phyloP scores from a whole-genome alignment of 1,140 invertebrate species.

The Drosophila dunni region DNA sequence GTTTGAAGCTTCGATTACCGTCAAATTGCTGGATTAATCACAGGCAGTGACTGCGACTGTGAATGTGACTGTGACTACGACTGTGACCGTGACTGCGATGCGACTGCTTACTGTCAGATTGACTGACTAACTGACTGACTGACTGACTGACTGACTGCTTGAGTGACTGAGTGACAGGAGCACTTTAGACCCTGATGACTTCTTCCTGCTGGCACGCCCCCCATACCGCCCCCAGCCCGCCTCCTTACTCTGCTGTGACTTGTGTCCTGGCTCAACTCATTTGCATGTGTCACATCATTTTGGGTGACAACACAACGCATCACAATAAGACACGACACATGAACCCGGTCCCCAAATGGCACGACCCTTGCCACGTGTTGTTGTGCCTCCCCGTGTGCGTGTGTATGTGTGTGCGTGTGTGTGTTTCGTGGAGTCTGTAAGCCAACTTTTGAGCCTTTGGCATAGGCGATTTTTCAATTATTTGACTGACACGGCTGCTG shows the following conservation, averaged over 20 bases:
- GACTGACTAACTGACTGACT: slow-evolving; percentile 33
- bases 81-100: not conserved
- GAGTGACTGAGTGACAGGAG: slow-evolving; percentile 22
- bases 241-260: not conserved
- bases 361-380: slow-evolving; percentile 4
- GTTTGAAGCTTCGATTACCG: no score
- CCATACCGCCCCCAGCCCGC: not conserved
- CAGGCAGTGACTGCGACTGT: no score
- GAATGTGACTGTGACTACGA: not conserved
- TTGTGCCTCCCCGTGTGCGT: not conserved
- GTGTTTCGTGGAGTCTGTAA: not conserved
- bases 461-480: slow-evolving; percentile 81
- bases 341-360: slow-evolving; percentile 1
- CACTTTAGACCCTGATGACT: slow-evolving; percentile 43
- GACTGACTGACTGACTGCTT: slow-evolving; percentile 8
- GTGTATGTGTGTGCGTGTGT: slow-evolving; percentile 13
- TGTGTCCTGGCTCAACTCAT: slow-evolving; percentile 53
- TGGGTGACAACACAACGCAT: slow-evolving; percentile 47
- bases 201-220: not conserved
- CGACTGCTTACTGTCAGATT: not conserved
- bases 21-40: not conserved
- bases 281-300: slow-evolving; percentile 77
- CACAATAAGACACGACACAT: slow-evolving; percentile 28
- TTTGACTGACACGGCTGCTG: slow-evolving; percentile 39
- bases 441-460: slow-evolving; percentile 37